phyloP scores from a whole-genome alignment of 2,888 invertebrate genomes.

The Hypomecis atomaria region DNA sequence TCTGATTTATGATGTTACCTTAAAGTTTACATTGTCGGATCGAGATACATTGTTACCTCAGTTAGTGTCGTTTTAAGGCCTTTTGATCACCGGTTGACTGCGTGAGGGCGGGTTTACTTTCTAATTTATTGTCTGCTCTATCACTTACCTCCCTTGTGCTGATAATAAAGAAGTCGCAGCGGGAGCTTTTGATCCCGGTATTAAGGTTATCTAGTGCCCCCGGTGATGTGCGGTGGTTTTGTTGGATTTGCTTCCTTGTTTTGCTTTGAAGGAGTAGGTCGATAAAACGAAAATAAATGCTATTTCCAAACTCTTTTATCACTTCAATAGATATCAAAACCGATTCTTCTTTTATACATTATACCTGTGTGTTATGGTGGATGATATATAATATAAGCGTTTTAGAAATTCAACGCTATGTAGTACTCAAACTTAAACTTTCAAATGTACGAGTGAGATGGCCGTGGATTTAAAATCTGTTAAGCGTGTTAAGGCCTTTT shows the following conservation, averaged over 20 bases:
- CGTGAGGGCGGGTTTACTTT: conserved; percentile 36
- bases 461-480: too few relatives aligned
- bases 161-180: conserved; percentile 26
- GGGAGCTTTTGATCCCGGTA: conserved; percentile 18
- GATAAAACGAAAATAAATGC: too few relatives aligned
- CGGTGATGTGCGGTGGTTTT: conserved; percentile 8
- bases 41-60: conserved; percentile 35
- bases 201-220: conserved; percentile 15
- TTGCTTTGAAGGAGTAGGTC: too few relatives aligned
- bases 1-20: conserved; percentile 34
- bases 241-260: neutral
- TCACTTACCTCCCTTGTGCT: conserved; percentile 16
- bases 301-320: too few relatives aligned
- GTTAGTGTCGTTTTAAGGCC: conserved; percentile 38
- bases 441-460: too few relatives aligned
- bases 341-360: too few relatives aligned
- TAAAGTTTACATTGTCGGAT: conserved; percentile 27
- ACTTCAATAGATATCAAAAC: too few relatives aligned
- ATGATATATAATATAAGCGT: too few relatives aligned
- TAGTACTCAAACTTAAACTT: too few relatives aligned
- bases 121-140: conserved; percentile 31
- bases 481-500: conserved; percentile 37
- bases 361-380: too few relatives aligned
- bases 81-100: conserved; percentile 42
- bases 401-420: too few relatives aligned